Evolutionary conservation across 2,888 invertebrate species (phyloP), one percentile per base, ranked within the genome.

Genomic region (Alloscopus bannaensis): DNA sequence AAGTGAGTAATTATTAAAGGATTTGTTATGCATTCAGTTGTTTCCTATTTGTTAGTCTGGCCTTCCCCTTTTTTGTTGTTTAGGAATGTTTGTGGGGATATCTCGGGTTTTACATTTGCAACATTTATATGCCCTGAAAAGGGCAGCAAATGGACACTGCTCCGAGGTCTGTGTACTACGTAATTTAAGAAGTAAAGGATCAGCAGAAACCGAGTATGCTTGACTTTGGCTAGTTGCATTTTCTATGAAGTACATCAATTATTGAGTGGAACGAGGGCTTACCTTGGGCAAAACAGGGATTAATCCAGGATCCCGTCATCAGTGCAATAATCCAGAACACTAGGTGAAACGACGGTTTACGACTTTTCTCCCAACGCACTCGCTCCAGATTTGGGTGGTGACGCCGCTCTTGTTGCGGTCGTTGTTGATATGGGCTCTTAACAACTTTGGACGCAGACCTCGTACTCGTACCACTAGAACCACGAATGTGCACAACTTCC

Each of bases 231-330:
- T 57, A 4, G n/a, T 16, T n/a, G n/a, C 18, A 28, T 1, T 29
- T 40, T 13, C 31, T 20, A 31, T 60, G n/a, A n/a, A 20, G 59
- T 36, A 31, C 59, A 6, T 59, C 31, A 22, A 24, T 65, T 47
- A 47, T 13, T n/a, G n/a, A 47, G 47, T 6, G 64, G 42, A 57
- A 42, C 28, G 52, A 73, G 29, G n/a, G 57, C 76, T 77, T 82
- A 83, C 83, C 83, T 84, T 84, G 84, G 68, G 83, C 83, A 45
- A 62, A 78, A 71, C 81, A 82, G 42, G 82, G 81, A 72, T 60
- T 78, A 75, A 84, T 84, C 84, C 83, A 81, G 65, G 75, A 68
- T 59, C 66, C 75, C 28, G 75, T 68, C 47, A 75, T 36, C 59
- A 75, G 60, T 66, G 75, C 75, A 66, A 75, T 75, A 75, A 75